These are phyloP conservation scores for Diplolepis rosae DNA, from an alignment of 2,888 invertebrate species.

Conservation along the genomic window DNA sequence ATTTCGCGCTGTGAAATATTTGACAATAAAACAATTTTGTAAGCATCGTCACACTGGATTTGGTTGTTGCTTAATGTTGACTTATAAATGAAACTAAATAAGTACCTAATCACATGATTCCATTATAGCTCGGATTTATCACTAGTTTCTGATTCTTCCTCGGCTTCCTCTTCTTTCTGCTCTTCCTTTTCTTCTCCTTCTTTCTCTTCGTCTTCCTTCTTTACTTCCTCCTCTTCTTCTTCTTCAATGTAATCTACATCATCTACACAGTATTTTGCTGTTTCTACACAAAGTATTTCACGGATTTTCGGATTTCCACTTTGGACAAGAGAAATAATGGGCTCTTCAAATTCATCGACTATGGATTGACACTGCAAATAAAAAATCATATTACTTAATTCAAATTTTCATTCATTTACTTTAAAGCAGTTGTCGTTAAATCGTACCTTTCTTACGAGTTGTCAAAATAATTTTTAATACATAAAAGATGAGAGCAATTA, in stretches of 20 bases:
- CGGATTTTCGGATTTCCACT: conserved; percentile 20
- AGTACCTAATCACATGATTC: neutral
- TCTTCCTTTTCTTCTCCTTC: neutral
- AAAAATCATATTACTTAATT: no score
- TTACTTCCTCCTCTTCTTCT: neutral
- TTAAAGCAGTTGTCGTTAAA: no score
- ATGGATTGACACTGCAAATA: conserved; percentile 41
- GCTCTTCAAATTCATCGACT: conserved; percentile 40
- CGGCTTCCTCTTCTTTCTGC: neutral
- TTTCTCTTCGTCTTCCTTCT: neutral
- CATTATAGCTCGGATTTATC: neutral
- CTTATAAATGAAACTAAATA: neutral
- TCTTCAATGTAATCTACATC: conserved; percentile 28
- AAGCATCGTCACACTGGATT: no score
- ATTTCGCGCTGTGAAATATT: no score
- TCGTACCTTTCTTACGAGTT: no score
- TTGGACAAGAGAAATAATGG: conserved; percentile 32
- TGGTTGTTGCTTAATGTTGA: neutral
- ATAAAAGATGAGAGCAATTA: no score
- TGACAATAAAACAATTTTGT: no score
- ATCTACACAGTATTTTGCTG: conserved; percentile 32
- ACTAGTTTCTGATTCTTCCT: no score
- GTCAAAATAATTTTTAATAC: no score
- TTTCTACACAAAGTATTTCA: conserved; percentile 33
- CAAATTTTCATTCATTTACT: neutral